phyloP scores from a whole-genome alignment of 2,888 invertebrate genomes.

The Philereme vetulata region DNA sequence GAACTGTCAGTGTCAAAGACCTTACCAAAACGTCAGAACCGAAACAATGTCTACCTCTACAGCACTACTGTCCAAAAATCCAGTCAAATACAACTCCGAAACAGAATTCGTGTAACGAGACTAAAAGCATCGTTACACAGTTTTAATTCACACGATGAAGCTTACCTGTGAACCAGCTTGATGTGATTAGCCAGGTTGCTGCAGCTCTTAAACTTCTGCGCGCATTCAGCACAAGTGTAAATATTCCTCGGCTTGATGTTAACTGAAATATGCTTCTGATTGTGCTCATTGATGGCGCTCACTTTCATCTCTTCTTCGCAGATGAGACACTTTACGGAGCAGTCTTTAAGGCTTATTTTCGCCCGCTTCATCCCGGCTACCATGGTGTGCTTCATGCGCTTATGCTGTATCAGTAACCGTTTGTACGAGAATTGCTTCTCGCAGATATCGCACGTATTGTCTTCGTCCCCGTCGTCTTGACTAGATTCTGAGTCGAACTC shows the following conservation, averaged over 20 bases:
- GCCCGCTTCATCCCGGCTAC: slow-evolving; percentile 72
- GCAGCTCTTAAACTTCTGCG: slow-evolving; percentile 70
- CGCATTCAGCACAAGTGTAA: slow-evolving; percentile 75
- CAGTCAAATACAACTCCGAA: no score
- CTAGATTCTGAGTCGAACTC: slow-evolving; percentile 70
- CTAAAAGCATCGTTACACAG: no score
- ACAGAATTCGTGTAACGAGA: no score
- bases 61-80: no score
- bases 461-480: slow-evolving; percentile 69
- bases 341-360: slow-evolving; percentile 71
- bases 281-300: slow-evolving; percentile 71
- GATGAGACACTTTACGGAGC: slow-evolving; percentile 71
- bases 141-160: not conserved
- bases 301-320: slow-evolving; percentile 78
- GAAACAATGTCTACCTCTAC: no score
- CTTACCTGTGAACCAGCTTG: slow-evolving; percentile 67
- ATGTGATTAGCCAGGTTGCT: slow-evolving; percentile 71
- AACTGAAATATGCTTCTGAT: slow-evolving; percentile 67
- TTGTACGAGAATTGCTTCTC: slow-evolving; percentile 78
- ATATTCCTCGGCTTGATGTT: slow-evolving; percentile 73
- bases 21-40: no score
- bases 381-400: slow-evolving; percentile 74
- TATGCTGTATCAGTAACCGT: slow-evolving; percentile 69
- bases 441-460: slow-evolving; percentile 77
- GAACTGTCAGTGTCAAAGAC: no score